Evolutionary conservation across 1,140 invertebrate species (phyloP), one percentile per base, ranked within the genome.

Genomic region (Scaptomyza montana): DNA sequence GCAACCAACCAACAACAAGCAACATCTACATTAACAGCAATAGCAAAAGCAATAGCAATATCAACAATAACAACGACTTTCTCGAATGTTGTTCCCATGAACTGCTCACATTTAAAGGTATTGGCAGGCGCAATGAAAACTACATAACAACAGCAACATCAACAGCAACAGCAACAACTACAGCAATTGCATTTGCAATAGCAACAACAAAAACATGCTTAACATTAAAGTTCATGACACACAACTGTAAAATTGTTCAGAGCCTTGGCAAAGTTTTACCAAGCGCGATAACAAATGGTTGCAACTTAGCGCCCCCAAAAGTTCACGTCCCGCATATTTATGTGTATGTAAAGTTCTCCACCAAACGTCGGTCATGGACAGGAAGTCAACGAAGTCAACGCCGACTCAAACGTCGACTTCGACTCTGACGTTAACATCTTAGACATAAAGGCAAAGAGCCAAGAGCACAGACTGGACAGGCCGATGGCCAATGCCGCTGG

Each of bases 201-300:
- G 73, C 71, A 76, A 74, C 60, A 74, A 70, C 47, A 65, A 77
- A 64, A 74, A 56, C 78, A 82, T 82, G 80, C 80, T 82, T 72
- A 84, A 78, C 82, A 87, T 78, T 86, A 87, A 87, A 87, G 82
- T 86, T 86, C 82, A 86, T 89, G 82, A 86, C 82, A 86, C 82
- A 86, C 84, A 86, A 86, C 82, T 89, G 82, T 89, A 86, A 86
- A 89, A 89, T 72, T 73, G 78, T 89, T 89, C 84, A 86, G 54
- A 64, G 84, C 62, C 72, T 61, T 61, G 61, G 33, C 33, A 39
- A 78, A 85, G 81, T 85, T 86, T 86, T 86, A 89, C 77, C 80
- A 78, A 72, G 68, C 72, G 76, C 72, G 79, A 82, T 86, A 86
- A 86, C 80, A 86, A 86, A 86, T 86, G 82, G 82, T 72, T 69